Base-by-base conservation (phyloP, 2,797 vertebrate genomes). In the Phylloscopus collybita region DNA sequence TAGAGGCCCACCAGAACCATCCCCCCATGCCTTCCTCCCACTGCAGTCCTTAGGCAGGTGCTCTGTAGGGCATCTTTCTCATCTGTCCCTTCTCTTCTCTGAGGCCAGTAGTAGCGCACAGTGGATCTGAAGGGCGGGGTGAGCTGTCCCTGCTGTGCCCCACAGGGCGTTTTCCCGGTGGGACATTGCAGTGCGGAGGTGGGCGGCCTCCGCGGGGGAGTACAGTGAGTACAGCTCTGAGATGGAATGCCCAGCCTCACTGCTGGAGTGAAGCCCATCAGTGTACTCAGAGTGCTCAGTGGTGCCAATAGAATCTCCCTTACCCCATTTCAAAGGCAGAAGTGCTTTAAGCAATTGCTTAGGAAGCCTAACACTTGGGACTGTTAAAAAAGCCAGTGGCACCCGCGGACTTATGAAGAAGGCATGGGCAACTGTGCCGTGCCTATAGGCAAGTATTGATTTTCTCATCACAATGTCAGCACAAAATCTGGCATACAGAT, bases 121-220 rank as follows among this genome's bases (percentile, higher is more conserved):
- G 36, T 61, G 82, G 25, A 14, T 67, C 64, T 29, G 27, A 40
- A 73, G 38, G 40, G 56, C 30, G 10, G 17, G 0, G 2, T 26
- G 61, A 25, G 18, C 32, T 34, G 23, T 64, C 13, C 2, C 36
- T 45, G 56, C 42, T 66, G 47, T 32, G 22, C 42, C 22, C 22
- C 14, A 18, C 16, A 4, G 20, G 44, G 27, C 1, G 0, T 20
- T n/a, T 70, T 23, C 16, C 56, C 0, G 0, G 30, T 18, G 49
- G 57, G 29, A 47, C 34, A 17, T 30, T 0, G 13, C 51, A 16
- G 1, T 20, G 54, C 1, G 2, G 62, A 23, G 44, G 6, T 13
- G 9, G 29, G 50, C 2, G 2, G 45, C 49, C 27, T 16, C 50
- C 4, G 3, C 0, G 30, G 23, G 20, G n/a, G 2, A 38, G 23